phyloP scores from a whole-genome alignment of 30 jellyfish, hydroid and myxozoan species.

The Euphysa ruthae region DNA sequence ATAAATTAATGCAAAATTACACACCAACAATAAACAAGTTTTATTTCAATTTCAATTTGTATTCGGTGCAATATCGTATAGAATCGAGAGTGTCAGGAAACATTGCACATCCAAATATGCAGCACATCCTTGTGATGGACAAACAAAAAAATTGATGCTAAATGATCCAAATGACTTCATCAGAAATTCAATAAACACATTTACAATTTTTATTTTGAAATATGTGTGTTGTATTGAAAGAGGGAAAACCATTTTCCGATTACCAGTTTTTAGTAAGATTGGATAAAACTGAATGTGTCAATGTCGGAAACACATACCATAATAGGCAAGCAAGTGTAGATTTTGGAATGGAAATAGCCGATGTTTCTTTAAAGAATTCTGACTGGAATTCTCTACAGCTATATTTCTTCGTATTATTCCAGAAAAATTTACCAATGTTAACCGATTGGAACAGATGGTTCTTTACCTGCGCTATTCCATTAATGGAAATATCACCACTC shows the following conservation, averaged over 20 bases:
- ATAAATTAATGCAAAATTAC: not conserved
- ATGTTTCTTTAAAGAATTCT: constrained; percentile 4
- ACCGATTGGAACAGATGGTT: not conserved
- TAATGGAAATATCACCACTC: not conserved
- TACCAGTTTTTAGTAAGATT: not conserved
- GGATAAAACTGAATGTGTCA: not conserved
- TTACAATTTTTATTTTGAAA: not conserved
- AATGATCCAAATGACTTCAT: not conserved
- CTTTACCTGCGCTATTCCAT: not conserved
- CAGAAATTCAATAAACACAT: not conserved
- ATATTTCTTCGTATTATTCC: not conserved
- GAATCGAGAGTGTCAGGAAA: not conserved
- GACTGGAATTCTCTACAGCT: not conserved
- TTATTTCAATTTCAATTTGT: not conserved
- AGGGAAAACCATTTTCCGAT: not conserved
- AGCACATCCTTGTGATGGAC: constrained; percentile 3
- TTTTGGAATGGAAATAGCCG: not conserved
- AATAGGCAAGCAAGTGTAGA: not conserved
- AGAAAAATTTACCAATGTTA: not conserved
- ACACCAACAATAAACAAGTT: not conserved
- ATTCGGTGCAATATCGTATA: not conserved
- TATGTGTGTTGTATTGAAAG: not conserved
- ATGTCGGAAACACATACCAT: not conserved
- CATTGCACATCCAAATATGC: not conserved
- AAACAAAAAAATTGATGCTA: too few relatives aligned